A percentile compares a stretch with the other conserved stretches of the same genome.
Evolutionary conservation across 2,113 vertebrate genomes (phyloP).

Genomic region (Gyps fulvus): DNA sequence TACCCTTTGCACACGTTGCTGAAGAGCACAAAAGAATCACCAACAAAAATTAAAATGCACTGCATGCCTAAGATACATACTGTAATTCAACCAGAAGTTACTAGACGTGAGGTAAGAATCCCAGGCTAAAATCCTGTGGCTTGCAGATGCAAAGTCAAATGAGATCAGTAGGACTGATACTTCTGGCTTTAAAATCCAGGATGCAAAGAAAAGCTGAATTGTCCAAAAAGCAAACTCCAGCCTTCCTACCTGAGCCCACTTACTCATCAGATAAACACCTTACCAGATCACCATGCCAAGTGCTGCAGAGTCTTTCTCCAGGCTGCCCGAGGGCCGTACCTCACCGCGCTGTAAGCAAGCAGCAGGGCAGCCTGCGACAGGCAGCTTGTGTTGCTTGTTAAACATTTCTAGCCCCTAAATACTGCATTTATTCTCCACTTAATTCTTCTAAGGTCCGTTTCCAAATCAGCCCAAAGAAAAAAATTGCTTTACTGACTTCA

Average conservation of each 20-base stretch:
- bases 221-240: background rate
- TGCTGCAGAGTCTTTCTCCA: background rate
- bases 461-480: background rate
- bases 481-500: background rate
- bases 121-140: background rate
- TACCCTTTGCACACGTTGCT: background rate
- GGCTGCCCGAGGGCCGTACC: background rate
- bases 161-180: background rate
- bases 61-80: background rate
- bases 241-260: background rate
- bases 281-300: background rate
- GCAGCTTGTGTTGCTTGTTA: background rate
- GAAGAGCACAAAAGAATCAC: background rate
- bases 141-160: background rate
- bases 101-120: background rate
- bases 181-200: background rate
- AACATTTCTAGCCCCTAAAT: background rate
- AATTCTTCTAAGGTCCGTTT: background rate
- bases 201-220: background rate
- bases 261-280: background rate
- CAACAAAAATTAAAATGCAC: background rate
- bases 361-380: fast-evolving
- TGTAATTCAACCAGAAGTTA: background rate
- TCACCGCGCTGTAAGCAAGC: fast-evolving
- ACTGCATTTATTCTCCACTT: background rate